Percentiles rank a stretch among this genome's conserved stretches.
Evolutionary conservation across 2,797 vertebrate genomes (phyloP).

Genomic region (Aselliscus stoliczkanus): DNA sequence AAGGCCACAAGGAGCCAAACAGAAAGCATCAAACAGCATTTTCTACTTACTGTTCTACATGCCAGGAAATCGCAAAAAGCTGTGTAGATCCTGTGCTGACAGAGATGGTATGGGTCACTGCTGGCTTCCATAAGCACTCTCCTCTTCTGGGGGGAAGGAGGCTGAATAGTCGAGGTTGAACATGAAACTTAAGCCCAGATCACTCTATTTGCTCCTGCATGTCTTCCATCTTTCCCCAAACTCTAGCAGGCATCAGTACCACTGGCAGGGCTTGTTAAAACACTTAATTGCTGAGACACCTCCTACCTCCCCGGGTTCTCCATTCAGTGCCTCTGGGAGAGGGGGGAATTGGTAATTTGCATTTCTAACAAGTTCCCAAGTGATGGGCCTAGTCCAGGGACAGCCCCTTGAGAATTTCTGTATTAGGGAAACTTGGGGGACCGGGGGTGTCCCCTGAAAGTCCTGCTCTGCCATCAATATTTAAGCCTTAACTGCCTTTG

Average conservation of each 20-base stretch:
- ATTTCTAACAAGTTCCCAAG: constrained; percentile 1
- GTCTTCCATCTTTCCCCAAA: neutral
- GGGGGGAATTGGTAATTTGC: neutral
- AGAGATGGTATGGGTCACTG: too few species aligned
- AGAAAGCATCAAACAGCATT: neutral
- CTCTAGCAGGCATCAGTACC: neutral
- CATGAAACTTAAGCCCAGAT: neutral
- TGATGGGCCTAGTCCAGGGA: neutral
- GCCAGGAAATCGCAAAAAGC: neutral
- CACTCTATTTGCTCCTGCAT: neutral
- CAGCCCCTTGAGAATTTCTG: neutral
- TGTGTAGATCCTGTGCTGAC: neutral
- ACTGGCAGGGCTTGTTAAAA: neutral
- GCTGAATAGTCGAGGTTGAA: neutral
- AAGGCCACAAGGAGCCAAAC: neutral
- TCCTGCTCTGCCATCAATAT: neutral
- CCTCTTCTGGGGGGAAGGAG: neutral
- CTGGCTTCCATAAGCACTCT: neutral
- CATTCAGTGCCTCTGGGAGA: neutral
- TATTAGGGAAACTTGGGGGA: neutral
- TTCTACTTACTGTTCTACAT: neutral
- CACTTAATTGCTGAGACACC: neutral
- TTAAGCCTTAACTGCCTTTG: neutral
- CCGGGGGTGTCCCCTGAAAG: neutral
- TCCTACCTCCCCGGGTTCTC: neutral